Conservation (phyloP, 2,888 invertebrate species). For the Flexamia atlantica region DNA sequence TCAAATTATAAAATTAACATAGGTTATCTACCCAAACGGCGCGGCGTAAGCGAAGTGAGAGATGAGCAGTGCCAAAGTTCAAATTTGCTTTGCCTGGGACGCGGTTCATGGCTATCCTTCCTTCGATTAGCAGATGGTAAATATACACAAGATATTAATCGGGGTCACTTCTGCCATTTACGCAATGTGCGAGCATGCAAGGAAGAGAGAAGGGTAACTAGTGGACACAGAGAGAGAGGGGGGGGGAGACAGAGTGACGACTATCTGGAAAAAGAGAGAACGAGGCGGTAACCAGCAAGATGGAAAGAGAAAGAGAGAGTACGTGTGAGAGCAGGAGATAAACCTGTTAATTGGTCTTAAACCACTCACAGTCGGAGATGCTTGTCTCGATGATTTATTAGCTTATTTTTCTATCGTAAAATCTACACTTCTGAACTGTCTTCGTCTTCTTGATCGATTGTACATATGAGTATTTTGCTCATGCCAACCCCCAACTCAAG, state of each 20-base stretch:
- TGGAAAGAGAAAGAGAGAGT: background rate
- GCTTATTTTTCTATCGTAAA: background rate
- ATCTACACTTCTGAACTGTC: slow-evolving; percentile 27
- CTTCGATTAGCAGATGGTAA: no score
- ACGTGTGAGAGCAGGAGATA: background rate
- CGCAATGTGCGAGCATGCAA: background rate
- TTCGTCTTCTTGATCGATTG: slow-evolving; percentile 2
- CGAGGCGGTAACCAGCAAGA: background rate
- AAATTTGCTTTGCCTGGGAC: no score
- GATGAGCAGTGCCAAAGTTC: no score
- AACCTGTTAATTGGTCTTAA: slow-evolving; percentile 28
- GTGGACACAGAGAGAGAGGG: background rate
- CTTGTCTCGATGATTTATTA: slow-evolving; percentile 19
- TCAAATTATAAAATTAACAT: no score
- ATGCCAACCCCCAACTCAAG: background rate
- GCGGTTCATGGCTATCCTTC: no score
- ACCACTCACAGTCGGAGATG: slow-evolving; percentile 21
- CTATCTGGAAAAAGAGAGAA: background rate
- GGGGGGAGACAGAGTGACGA: background rate
- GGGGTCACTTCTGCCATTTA: slow-evolving; percentile 3
- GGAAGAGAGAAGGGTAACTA: background rate
- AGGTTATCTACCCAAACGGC: no score
- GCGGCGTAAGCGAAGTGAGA: no score
- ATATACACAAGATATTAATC: background rate
- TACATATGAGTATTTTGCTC: background rate